These are phyloP conservation scores for Oscheius sp. DNA, from an alignment of 2,888 invertebrate species.

Conservation along the genomic window DNA sequence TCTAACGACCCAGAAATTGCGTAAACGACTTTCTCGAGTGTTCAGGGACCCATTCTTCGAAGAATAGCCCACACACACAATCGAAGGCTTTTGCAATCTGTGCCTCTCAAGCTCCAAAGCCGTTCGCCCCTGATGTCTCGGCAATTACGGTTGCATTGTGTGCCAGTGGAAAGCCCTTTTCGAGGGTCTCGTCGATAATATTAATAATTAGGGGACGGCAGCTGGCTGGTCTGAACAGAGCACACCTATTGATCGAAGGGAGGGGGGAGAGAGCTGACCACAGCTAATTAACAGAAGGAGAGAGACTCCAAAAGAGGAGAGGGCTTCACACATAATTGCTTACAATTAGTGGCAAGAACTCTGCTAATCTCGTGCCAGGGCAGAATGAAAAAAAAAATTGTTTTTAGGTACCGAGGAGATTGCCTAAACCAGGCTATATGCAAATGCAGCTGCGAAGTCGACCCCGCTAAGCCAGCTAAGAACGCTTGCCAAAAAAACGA, in stretches of 20 bases:
- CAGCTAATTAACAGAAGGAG: constrained; percentile 26
- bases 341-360: constrained; percentile 7
- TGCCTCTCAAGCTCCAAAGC: constrained; percentile 17
- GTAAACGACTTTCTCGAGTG: constrained; percentile 23
- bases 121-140: constrained; percentile 24
- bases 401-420: constrained; percentile 68
- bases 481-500: constrained; percentile 69
- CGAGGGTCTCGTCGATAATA: constrained; percentile 28
- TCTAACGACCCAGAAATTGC: constrained; percentile 26
- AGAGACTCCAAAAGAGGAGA: not conserved
- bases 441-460: constrained; percentile 70
- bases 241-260: constrained; percentile 24
- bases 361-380: not conserved
- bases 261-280: no score
- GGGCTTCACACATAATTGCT: constrained; percentile 21
- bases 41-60: not conserved
- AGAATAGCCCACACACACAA: not conserved
- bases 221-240: constrained; percentile 31
- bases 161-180: constrained; percentile 21
- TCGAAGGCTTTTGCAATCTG: constrained; percentile 7
- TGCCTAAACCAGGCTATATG: constrained; percentile 70
- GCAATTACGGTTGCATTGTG: constrained; percentile 30
- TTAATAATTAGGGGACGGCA: constrained; percentile 33
- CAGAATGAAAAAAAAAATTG: not conserved
- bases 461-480: constrained; percentile 69